Evolutionary conservation across 2,888 invertebrate species (phyloP).

Genomic region (Ypsolopha sequella): DNA sequence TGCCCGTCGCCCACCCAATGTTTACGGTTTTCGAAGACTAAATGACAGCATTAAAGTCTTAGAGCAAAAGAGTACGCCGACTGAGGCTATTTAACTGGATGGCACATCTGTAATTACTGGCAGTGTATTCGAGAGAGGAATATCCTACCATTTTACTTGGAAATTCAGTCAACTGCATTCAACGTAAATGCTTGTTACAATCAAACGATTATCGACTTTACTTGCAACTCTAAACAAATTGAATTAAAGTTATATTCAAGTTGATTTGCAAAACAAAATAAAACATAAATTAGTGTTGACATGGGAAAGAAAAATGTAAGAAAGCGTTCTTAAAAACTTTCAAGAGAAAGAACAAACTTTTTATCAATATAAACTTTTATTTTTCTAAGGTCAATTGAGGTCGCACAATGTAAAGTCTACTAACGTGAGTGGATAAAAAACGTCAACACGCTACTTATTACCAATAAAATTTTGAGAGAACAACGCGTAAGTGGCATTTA

Average conservation of each 20-base stretch:
- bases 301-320: no score
- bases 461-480: slow-evolving; percentile 60
- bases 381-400: slow-evolving; percentile 24
- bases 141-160: slow-evolving; percentile 22
- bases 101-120: slow-evolving; percentile 60
- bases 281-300: no score
- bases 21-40: slow-evolving; percentile 40
- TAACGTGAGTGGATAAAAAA: slow-evolving; percentile 22
- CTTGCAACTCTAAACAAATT: no score
- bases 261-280: no score
- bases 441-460: slow-evolving; percentile 52
- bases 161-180: background rate
- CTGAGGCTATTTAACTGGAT: slow-evolving; percentile 54
- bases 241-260: no score
- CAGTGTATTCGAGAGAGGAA: slow-evolving; percentile 45
- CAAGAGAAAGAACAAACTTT: background rate
- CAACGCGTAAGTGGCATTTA: slow-evolving; percentile 62
- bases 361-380: slow-evolving; percentile 1
- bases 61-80: slow-evolving; percentile 27
- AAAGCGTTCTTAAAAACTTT: no score
- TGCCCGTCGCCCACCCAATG: slow-evolving; percentile 20
- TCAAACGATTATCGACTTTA: no score
- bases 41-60: slow-evolving; percentile 47
- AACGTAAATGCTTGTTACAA: background rate
- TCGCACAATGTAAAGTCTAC: slow-evolving; percentile 15